Base-by-base conservation (phyloP, 2,113 vertebrate species). In the Calyptomena viridis region DNA sequence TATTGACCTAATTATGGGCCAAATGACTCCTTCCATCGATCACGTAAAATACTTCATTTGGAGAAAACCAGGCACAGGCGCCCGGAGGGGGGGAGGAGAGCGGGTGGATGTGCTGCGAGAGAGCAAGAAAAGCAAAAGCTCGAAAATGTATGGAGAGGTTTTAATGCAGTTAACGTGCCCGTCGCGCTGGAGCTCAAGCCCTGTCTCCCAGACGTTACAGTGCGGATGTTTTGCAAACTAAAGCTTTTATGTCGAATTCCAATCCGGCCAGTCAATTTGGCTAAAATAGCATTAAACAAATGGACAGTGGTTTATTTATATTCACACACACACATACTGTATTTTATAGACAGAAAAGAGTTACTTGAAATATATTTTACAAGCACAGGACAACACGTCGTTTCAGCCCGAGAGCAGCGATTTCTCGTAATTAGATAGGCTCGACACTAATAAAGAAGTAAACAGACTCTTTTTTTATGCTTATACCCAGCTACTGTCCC, bases 1-100 rank as follows among this genome's bases (percentile, higher is more conserved):
- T 87, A 94, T 85, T 97, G 98, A 98, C 97, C 98, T 97, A 97
- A 87, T 78, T 56, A 95, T 94, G 95, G 97, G 94, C 96, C 96
- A 75, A 94, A 96, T 96, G 89, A 95, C 98, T 97, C 95, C 93
- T 96, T 93, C 90, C 95, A 97, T 98, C 82, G 88, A 97, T 97
- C 97, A 97, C 85, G 84, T 68, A 92, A 84, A 97, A 97, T 93
- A 91, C 94, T 97, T 97, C 87, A 96, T 96, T 97, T 95, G 93
- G 89, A 91, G 95, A 93, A 85, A 93, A 96, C 94, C 87, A 87
- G 96, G 95, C 86, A 90, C 88, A 89, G 93, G 90, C 62, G 80
- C 87, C 87, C 76, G 93, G 84, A 92, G 91, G 91, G 81, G 49
- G 95, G 58, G 92, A 94, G 77, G 92, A 66, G 92, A 96, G 94